Conservation (phyloP, 2,888 invertebrate genomes). For the Conistra vaccinii region DNA sequence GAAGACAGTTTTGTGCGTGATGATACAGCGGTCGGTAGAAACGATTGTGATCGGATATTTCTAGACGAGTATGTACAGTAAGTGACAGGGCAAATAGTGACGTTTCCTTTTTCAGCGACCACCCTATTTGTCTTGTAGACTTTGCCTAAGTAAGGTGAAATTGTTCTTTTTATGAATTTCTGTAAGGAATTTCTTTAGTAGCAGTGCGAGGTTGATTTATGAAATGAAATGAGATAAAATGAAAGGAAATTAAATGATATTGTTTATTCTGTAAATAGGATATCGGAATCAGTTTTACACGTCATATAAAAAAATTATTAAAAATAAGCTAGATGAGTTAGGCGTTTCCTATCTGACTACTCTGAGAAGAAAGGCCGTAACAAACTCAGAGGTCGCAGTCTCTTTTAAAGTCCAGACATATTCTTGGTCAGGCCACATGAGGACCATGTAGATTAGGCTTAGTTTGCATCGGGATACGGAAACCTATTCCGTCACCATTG, state of each 20-base stretch:
- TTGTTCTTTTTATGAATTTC: neutral
- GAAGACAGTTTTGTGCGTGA: slow-evolving; percentile 72
- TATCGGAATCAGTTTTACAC: no score
- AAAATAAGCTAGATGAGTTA: no score
- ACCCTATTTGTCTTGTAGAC: slow-evolving; percentile 8
- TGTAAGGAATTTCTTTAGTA: neutral
- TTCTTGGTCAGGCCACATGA: no score
- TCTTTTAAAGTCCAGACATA: no score
- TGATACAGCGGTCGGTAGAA: slow-evolving; percentile 68
- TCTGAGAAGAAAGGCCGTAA: no score
- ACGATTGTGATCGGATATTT: slow-evolving; percentile 57
- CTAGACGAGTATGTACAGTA: slow-evolving; percentile 65
- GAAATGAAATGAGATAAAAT: no score
- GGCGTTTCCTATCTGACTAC: no score
- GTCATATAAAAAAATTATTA: no score
- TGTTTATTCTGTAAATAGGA: no score
- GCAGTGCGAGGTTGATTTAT: neutral
- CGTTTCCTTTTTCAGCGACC: slow-evolving; percentile 70
- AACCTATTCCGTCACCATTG: neutral
- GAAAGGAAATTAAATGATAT: no score
- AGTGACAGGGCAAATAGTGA: slow-evolving; percentile 72
- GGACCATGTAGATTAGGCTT: no score
- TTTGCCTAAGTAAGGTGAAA: neutral
- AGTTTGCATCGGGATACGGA: neutral
- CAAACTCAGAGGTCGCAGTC: no score